A percentile compares a stretch with the other conserved stretches of the same genome.
Conservation (phyloP, 2,113 vertebrate species). For the Camelus bactrianus region DNA sequence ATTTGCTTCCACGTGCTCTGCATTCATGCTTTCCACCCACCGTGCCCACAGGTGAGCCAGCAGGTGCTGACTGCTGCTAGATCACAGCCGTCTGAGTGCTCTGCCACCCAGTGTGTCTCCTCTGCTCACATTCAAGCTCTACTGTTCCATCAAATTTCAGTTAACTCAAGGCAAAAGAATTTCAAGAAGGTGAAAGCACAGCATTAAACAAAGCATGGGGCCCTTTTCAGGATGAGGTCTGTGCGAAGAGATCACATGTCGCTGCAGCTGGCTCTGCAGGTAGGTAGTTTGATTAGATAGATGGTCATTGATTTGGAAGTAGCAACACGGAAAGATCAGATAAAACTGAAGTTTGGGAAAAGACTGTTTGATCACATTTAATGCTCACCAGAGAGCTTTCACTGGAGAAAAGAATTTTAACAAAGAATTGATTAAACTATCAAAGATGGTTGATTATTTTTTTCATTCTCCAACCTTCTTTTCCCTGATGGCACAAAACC, state of each 20-base stretch:
- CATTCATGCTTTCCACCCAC: neutral
- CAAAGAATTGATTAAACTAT: neutral
- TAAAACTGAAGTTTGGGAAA: neutral
- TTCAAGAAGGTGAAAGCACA: slow-evolving; percentile 2
- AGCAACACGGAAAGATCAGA: neutral
- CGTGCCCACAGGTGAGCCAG: neutral
- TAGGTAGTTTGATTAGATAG: neutral
- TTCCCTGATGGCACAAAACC: slow-evolving; percentile 9
- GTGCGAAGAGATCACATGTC: neutral
- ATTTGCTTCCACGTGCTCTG: neutral
- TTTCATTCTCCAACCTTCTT: neutral
- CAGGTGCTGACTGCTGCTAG: neutral
- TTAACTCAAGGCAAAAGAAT: neutral
- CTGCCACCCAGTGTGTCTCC: neutral
- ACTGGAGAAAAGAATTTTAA: neutral
- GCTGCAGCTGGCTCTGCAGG: neutral
- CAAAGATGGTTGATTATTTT: neutral
- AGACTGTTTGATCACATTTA: neutral
- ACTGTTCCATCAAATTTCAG: neutral
- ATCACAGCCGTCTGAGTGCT: neutral
- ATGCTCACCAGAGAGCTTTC: neutral
- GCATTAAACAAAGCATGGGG: neutral
- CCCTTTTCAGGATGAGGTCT: neutral
- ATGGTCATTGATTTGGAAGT: neutral
- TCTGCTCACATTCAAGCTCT: neutral